Evolutionary conservation across 2,797 vertebrate genomes (phyloP).

Genomic region (Macropodus opercularis): DNA sequence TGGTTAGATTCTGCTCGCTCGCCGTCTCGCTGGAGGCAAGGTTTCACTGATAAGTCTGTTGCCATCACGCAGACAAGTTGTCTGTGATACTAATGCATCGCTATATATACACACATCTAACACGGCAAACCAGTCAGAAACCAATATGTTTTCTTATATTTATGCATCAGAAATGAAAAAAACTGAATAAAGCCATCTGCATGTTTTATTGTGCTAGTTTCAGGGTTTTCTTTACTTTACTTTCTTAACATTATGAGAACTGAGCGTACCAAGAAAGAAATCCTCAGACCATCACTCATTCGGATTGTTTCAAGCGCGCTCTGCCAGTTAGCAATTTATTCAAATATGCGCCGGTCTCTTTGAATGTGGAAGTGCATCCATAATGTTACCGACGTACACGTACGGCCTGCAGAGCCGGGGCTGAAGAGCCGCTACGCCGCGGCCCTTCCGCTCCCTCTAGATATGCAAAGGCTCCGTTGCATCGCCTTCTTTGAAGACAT

Average conservation of each 20-base stretch:
- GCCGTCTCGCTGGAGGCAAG: constrained; percentile 60
- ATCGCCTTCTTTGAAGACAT: constrained; percentile 60
- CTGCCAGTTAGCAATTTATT: constrained; percentile 73
- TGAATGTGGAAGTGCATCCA: constrained; percentile 72
- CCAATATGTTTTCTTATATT: constrained; percentile 13
- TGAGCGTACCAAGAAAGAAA: constrained; percentile 51
- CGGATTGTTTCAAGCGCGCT: constrained; percentile 60
- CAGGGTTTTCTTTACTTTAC: constrained; percentile 14
- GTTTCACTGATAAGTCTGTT: constrained; percentile 61
- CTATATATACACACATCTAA: constrained; percentile 41
- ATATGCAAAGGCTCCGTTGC: constrained; percentile 42
- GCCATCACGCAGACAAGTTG: constrained; percentile 58
- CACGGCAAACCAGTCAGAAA: constrained; percentile 13
- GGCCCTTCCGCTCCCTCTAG: constrained; percentile 54
- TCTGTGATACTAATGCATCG: constrained; percentile 60
- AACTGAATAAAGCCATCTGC: not conserved
- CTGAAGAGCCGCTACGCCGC: constrained; percentile 30
- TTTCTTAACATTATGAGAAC: too few species aligned
- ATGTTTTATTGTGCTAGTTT: constrained; percentile 14
- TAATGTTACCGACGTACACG: constrained; percentile 55
- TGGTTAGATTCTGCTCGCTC: constrained; percentile 62
- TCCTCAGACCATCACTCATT: constrained; percentile 70
- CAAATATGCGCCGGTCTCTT: constrained; percentile 72
- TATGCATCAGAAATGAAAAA: not conserved
- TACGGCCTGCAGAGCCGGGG: constrained; percentile 60